phyloP scores from a whole-genome alignment of 2,113 vertebrate species.

The Daboia siamensis region DNA sequence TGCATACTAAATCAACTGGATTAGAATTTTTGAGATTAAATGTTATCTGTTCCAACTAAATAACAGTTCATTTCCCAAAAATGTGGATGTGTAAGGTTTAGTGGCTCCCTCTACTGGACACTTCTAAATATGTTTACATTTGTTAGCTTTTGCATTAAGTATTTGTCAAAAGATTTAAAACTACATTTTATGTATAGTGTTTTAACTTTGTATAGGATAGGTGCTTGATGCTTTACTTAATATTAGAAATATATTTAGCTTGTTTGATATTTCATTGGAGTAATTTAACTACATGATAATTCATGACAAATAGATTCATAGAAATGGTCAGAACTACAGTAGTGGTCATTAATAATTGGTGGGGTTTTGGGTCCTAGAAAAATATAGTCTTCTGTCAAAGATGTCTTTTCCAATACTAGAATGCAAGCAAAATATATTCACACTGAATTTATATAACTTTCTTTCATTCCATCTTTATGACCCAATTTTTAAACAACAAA shows the following conservation, averaged over 20 bases:
- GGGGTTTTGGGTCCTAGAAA: neutral
- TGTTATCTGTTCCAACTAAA: neutral
- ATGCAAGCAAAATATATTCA: neutral
- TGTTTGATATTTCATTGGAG: neutral
- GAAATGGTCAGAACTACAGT: neutral
- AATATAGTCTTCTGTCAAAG: neutral
- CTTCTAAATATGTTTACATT: neutral
- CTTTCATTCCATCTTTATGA: neutral
- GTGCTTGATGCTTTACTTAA: neutral
- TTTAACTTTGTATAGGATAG: neutral
- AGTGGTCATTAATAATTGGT: neutral
- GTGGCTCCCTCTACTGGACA: conserved; percentile 48
- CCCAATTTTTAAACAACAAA: neutral
- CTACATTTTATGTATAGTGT: neutral
- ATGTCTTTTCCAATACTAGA: neutral
- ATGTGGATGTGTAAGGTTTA: neutral
- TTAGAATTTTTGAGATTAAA: neutral
- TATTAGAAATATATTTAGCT: neutral
- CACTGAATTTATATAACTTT: neutral
- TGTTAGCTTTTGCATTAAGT: neutral
- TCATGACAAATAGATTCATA: neutral
- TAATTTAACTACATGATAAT: neutral
- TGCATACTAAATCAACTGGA: neutral
- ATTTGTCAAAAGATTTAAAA: neutral
- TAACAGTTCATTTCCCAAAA: neutral